Percentiles rank a stretch among this genome's conserved stretches.
These are phyloP conservation scores for Pararge aegeria DNA, from an alignment of 1,140 invertebrate genomes.

Conservation along the genomic window DNA sequence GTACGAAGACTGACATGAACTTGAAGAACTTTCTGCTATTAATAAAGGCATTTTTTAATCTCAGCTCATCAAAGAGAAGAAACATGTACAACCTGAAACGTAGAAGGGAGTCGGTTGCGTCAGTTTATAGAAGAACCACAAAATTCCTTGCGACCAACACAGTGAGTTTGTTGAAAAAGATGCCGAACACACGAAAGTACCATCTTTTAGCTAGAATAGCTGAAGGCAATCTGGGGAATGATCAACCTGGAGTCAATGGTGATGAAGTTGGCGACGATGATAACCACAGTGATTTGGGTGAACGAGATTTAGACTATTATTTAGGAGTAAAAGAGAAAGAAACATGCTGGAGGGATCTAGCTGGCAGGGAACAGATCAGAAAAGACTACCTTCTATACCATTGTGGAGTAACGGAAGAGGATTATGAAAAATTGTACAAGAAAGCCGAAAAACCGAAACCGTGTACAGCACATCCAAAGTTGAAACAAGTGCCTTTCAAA, in stretches of 20 bases:
- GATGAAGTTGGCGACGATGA: slow-evolving; percentile 31
- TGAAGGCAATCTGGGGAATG: slow-evolving; percentile 40
- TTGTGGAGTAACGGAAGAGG: slow-evolving; percentile 64
- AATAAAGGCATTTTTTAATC: slow-evolving; percentile 34
- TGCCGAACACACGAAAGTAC: slow-evolving; percentile 56
- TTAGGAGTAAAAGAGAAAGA: slow-evolving; percentile 59
- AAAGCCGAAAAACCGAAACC: slow-evolving; percentile 42
- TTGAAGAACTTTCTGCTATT: slow-evolving; percentile 25
- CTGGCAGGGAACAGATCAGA: slow-evolving; percentile 61
- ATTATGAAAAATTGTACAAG: slow-evolving; percentile 65
- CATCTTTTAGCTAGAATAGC: slow-evolving; percentile 43
- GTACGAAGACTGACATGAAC: slow-evolving; percentile 40
- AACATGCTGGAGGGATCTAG: slow-evolving; percentile 66
- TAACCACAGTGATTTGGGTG: slow-evolving; percentile 49
- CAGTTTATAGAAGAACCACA: slow-evolving; percentile 65
- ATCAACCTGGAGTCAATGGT: slow-evolving; percentile 24
- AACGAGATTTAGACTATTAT: slow-evolving; percentile 64
- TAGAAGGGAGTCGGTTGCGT: slow-evolving; percentile 63
- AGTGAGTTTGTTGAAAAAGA: slow-evolving; percentile 54
- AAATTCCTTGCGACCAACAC: slow-evolving; percentile 63
- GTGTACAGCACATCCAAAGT: slow-evolving; percentile 44
- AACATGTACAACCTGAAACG: slow-evolving; percentile 59
- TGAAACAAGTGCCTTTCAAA: slow-evolving; percentile 71
- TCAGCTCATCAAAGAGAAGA: slow-evolving; percentile 23
- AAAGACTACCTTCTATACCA: slow-evolving; percentile 72